These are phyloP conservation scores for Epinotia nisella DNA, from an alignment of 2,888 invertebrate genomes.

Conservation along the genomic window DNA sequence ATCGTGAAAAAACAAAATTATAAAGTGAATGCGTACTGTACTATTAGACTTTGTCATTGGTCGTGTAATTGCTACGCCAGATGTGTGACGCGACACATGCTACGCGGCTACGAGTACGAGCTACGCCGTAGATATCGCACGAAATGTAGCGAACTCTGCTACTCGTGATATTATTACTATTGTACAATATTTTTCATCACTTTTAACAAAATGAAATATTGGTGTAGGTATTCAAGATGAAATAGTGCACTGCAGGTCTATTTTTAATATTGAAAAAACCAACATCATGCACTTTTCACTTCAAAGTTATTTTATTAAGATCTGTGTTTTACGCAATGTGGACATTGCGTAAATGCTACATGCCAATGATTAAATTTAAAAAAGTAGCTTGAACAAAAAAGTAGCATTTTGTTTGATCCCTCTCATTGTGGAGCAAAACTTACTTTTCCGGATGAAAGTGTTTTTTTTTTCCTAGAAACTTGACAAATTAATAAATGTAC, in stretches of 20 bases:
- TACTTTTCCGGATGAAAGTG: too few species aligned
- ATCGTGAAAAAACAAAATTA: background rate
- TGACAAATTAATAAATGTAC: too few species aligned
- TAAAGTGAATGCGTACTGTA: slow-evolving; percentile 17
- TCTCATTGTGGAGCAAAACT: too few species aligned
- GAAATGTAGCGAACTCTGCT: slow-evolving; percentile 9
- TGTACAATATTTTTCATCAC: background rate
- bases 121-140: slow-evolving; percentile 44
- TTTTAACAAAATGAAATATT: background rate
- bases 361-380: too few species aligned
- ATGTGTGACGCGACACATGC: slow-evolving; percentile 69
- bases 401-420: too few species aligned
- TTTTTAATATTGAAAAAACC: too few species aligned
- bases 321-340: too few species aligned
- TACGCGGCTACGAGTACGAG: slow-evolving; percentile 54
- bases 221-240: background rate
- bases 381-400: too few species aligned
- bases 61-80: slow-evolving; percentile 72
- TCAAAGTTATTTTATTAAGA: too few species aligned
- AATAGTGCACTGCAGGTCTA: background rate
- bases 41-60: slow-evolving; percentile 58
- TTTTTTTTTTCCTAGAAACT: too few species aligned
- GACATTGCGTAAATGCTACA: too few species aligned
- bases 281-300: too few species aligned
- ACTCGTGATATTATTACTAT: slow-evolving; percentile 20